A percentile compares a stretch with the other conserved stretches of the same genome.
Conservation (phyloP, 2,113 vertebrate genomes). For the Coracopsis vasa region DNA sequence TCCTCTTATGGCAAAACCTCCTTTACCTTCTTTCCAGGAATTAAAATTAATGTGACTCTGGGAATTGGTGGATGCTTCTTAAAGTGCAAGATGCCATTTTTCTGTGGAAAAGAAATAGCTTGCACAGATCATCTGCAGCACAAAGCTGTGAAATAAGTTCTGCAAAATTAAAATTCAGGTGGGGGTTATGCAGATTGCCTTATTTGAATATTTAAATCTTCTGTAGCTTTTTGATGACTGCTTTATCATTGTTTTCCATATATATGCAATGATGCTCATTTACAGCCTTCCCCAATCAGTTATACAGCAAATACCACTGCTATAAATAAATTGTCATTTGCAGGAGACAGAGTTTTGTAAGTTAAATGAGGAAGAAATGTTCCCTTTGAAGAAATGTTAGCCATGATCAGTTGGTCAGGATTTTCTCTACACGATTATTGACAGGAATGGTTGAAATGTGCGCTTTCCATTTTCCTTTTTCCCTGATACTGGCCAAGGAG, state of each 20-base stretch:
- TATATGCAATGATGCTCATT: constrained; percentile 57
- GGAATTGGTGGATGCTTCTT: neutral
- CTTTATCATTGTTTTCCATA: constrained; percentile 65
- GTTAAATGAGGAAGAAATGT: constrained; percentile 60
- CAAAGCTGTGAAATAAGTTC: constrained; percentile 29
- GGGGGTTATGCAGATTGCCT: constrained; percentile 48
- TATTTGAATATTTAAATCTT: constrained; percentile 69
- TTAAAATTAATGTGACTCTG: neutral
- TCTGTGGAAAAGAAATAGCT: neutral
- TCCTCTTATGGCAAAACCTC: neutral
- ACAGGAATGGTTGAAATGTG: neutral
- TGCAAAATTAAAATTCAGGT: constrained; percentile 63
- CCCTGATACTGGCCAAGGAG: neutral
- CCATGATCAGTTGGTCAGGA: neutral
- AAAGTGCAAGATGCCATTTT: neutral
- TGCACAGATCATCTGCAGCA: neutral
- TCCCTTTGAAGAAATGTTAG: constrained; percentile 18
- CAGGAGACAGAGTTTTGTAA: constrained; percentile 53
- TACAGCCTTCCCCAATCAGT: constrained; percentile 66
- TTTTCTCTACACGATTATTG: neutral
- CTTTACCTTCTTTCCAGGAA: neutral
- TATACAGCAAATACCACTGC: constrained; percentile 60
- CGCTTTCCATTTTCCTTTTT: neutral
- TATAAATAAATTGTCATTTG: constrained; percentile 71
- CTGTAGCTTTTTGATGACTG: constrained; percentile 67